Conservation (phyloP, 2,797 vertebrate species). For the Rhodeus uyekii region DNA sequence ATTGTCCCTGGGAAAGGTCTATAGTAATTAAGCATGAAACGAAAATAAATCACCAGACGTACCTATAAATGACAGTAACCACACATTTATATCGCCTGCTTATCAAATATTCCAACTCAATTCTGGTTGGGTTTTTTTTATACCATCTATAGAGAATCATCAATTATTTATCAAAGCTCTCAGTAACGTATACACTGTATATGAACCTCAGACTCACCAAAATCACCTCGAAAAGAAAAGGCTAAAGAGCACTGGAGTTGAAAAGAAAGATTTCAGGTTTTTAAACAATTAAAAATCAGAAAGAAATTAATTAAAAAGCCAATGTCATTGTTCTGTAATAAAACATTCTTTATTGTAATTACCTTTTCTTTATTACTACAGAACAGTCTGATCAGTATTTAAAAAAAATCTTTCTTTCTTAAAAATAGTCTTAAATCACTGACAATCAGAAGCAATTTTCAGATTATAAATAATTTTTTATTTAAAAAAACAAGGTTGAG, state of each 20-base stretch:
- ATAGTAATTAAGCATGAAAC: background rate
- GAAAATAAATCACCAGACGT: background rate
- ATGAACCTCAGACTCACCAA: background rate
- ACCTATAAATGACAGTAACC: background rate
- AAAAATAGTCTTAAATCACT: background rate
- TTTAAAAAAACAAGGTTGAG: too few relatives aligned
- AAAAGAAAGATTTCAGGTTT: background rate
- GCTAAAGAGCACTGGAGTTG: background rate
- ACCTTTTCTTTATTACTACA: too few relatives aligned
- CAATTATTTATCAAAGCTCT: background rate
- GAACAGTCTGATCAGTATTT: too few relatives aligned
- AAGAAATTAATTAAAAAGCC: too few relatives aligned
- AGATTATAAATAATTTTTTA: background rate
- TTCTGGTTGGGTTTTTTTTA: background rate
- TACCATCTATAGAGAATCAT: background rate
- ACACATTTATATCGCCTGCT: background rate
- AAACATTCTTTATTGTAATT: too few relatives aligned
- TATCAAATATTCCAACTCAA: background rate
- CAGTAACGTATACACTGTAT: background rate
- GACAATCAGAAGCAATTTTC: background rate
- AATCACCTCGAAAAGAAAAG: background rate
- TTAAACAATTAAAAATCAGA: background rate
- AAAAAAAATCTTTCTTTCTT: too few relatives aligned
- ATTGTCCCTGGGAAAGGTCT: background rate
- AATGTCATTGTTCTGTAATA: too few relatives aligned